phyloP scores from a whole-genome alignment of 2,888 invertebrate genomes.

The Mimas tiliae region DNA sequence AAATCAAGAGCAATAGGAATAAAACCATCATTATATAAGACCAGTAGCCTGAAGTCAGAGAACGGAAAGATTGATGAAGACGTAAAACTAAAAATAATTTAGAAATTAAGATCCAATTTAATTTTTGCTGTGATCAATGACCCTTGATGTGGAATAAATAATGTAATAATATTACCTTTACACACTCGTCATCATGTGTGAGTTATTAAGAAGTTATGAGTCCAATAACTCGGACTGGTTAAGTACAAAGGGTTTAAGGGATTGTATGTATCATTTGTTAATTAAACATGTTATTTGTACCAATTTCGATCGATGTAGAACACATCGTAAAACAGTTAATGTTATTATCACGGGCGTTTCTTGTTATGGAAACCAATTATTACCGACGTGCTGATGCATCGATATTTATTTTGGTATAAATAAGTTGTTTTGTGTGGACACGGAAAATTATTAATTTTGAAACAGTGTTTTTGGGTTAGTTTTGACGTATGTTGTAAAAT shows the following conservation, averaged over 20 bases:
- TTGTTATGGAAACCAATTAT: slow-evolving; percentile 47
- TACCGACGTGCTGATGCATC: slow-evolving; percentile 40
- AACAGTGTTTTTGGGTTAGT: not conserved
- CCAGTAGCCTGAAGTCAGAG: slow-evolving; percentile 12
- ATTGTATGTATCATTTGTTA: not conserved
- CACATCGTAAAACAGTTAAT: slow-evolving; percentile 35
- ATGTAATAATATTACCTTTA: not conserved
- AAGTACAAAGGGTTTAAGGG: not conserved
- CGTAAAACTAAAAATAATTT: slow-evolving; percentile 1
- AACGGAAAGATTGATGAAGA: slow-evolving; percentile 17
- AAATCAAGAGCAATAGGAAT: not conserved
- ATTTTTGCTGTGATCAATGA: not conserved
- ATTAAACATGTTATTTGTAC: slow-evolving; percentile 22
- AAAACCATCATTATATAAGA: not conserved
- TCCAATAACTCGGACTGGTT: not conserved
- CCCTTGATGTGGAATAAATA: slow-evolving; percentile 6
- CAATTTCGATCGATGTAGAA: slow-evolving; percentile 28
- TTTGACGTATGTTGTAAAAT: no score
- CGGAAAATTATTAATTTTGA: not conserved
- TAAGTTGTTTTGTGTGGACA: slow-evolving; percentile 43
- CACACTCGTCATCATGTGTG: not conserved
- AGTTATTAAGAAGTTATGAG: not conserved
- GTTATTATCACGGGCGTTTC: slow-evolving; percentile 38
- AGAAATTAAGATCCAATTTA: not conserved
- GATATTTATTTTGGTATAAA: slow-evolving; percentile 45